Conservation (phyloP, 2,797 vertebrate genomes). For the Helostoma temminkii region DNA sequence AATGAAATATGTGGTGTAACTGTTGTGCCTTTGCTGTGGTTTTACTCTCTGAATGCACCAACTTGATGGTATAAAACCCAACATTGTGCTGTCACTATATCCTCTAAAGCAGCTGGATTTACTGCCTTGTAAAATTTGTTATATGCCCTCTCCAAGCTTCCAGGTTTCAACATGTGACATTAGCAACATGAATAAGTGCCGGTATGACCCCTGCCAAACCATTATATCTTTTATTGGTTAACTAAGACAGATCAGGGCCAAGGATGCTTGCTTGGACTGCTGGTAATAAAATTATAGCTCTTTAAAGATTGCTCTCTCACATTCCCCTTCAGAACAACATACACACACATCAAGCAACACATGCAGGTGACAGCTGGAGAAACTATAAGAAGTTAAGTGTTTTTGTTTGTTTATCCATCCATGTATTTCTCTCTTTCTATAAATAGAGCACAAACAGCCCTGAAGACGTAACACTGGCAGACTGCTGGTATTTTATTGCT, state of each 20-base stretch:
- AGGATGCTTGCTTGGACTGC: slow-evolving; percentile 39
- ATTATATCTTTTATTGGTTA: slow-evolving; percentile 68
- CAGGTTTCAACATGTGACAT: slow-evolving; percentile 72
- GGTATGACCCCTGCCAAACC: slow-evolving; percentile 68
- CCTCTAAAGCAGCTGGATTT: slow-evolving; percentile 62
- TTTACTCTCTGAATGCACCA: slow-evolving; percentile 24
- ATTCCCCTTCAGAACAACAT: slow-evolving; percentile 2
- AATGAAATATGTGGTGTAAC: slow-evolving; percentile 36
- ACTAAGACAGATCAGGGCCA: slow-evolving; percentile 76
- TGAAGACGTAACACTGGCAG: slow-evolving; percentile 41
- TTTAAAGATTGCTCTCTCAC: slow-evolving; percentile 28
- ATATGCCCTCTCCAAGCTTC: slow-evolving; percentile 52
- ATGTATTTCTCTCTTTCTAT: slow-evolving; percentile 48
- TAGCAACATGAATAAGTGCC: slow-evolving; percentile 70
- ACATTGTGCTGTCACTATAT: slow-evolving; percentile 54
- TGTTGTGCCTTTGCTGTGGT: slow-evolving; percentile 5
- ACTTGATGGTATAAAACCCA: slow-evolving; percentile 56
- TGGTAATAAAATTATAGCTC: slow-evolving; percentile 61
- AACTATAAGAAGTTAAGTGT: slow-evolving; percentile 20
- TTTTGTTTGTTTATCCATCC: slow-evolving; percentile 53
- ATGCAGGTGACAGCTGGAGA: slow-evolving; percentile 38
- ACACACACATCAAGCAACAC: slow-evolving; percentile 2
- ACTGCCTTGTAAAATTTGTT: slow-evolving; percentile 66
- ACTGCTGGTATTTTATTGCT: slow-evolving; percentile 65
- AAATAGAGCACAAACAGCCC: slow-evolving; percentile 47